Base-by-base conservation (phyloP, 2,797 vertebrate species). In the Cygnus olor region DNA sequence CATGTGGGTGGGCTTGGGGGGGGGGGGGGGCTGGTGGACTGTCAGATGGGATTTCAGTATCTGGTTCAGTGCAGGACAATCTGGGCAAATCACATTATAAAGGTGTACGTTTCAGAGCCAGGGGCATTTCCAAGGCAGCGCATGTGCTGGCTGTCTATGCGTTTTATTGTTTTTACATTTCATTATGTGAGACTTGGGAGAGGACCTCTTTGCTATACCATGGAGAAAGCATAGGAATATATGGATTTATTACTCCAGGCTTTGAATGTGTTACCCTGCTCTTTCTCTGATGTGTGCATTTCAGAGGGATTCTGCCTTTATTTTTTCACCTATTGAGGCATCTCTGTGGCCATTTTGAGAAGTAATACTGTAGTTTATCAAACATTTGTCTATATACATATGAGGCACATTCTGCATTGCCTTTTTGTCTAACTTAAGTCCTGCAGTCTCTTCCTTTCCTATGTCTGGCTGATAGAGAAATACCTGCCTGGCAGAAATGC, bases 111-210 rank as follows among this genome's bases (percentile, higher is more conserved):
- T 94, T 66, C 80, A 56, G 90, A 96, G 94, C 87, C 77, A 88
- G 89, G 80, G 82, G 91, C 77, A 36, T 57, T 92, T 92, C 63
- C 80, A 89, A 3, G 40, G 63, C 58, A 92, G 51, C 10, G 38
- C 70, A 90, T 66, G 86, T 95, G 88, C 94, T 89, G 84, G 32
- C 73, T 95, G 86, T 83, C 95, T 88, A 54, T 95, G 56, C 18
- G 24, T 18, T 72, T 65, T 32, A 25, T 36, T 80, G 27, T 61
- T 71, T 80, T 65, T 86, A n/a, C 56, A 24, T 88, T 60, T 85
- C 47, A 53, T 60, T 61, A 1, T 30, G 11, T 82, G 66, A n/a
- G 28, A 38, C 58, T 38, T 28, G 15, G 78, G 66, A 85, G 40
- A 89, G 14, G 44, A 69, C 3, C 53, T 65, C 22, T 69, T 77